Evolutionary conservation across 2,888 invertebrate species (phyloP), one percentile per base, ranked within the genome.

Genomic region (Lithodes maja): DNA sequence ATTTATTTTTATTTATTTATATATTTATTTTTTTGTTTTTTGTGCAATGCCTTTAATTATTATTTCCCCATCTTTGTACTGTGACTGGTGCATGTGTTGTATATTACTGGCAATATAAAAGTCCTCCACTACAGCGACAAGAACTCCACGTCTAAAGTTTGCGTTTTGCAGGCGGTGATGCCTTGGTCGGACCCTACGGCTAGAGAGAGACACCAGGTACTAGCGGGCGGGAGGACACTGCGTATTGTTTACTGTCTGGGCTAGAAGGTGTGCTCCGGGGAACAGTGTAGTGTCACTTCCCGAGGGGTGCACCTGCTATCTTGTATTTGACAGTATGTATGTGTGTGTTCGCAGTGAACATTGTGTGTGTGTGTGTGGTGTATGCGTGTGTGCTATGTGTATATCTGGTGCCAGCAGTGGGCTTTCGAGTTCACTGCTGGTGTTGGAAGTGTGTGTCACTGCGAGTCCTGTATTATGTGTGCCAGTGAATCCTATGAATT

Each of bases 41-140:
- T 33, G 33, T 33, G 33, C 33, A 33, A 33, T 33, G 33, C 33
- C 33, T 33, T 33, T 33, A 33, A 78, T 75, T n/a, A 33, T 69
- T 79, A 53, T 85, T 78, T 52, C 52, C 79, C 85, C 79, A 82
- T 83, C 77, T 82, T 89, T 89, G 89, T 89, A 69, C 86, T 89
- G 87, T 90, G 90, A 90, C 90, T 90, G 90, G 90, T 90, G 88
- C 88, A 90, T 90, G 90, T 90, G 88, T 90, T 82, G 87, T 89
- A 90, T 90, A 90, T 83, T 90, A 88, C 53, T 90, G 87, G 61
- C 85, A 81, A 81, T 87, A 86, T 83, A 83, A 81, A 33, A 71
- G 53, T 33, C 49, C 85, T 85, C 61, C 87, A 74, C 84, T 68
- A 53, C 82, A 75, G 88, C 87, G 88, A 82, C 88, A 85, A 88